phyloP scores from a whole-genome alignment of 2,888 invertebrate genomes.

The Cacoxenus indagator region DNA sequence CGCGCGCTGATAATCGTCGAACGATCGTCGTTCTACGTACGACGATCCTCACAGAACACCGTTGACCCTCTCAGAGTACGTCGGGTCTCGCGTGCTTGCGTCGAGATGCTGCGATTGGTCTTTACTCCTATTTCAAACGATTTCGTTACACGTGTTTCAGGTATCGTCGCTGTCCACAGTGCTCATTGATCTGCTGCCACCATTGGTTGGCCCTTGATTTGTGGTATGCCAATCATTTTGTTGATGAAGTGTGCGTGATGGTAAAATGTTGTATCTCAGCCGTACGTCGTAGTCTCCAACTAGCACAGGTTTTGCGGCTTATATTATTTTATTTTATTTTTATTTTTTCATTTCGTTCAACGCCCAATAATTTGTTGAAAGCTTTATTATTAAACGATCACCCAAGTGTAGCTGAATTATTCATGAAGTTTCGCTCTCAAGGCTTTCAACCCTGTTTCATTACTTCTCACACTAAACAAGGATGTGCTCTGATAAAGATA shows the following conservation, averaged over 20 bases:
- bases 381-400: constrained; percentile 33
- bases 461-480: neutral
- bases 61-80: neutral
- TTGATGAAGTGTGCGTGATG: constrained; percentile 64
- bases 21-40: neutral
- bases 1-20: neutral
- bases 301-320: too few species aligned
- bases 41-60: neutral
- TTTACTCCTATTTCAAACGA: constrained; percentile 65
- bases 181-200: constrained; percentile 40
- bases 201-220: too few species aligned
- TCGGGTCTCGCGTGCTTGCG: constrained; percentile 21
- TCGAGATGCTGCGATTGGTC: constrained; percentile 34
- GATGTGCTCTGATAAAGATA: constrained; percentile 50
- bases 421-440: constrained; percentile 1
- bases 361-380: constrained; percentile 61
- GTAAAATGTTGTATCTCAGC: constrained; percentile 41
- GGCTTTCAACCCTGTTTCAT: neutral
- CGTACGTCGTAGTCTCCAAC: too few species aligned
- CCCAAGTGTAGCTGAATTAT: constrained; percentile 1
- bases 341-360: neutral
- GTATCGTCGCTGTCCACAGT: constrained; percentile 34
- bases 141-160: constrained; percentile 61
- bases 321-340: neutral
- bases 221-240: constrained; percentile 63